phyloP scores from a whole-genome alignment of 2,888 invertebrate species.

The Noctua pronuba region DNA sequence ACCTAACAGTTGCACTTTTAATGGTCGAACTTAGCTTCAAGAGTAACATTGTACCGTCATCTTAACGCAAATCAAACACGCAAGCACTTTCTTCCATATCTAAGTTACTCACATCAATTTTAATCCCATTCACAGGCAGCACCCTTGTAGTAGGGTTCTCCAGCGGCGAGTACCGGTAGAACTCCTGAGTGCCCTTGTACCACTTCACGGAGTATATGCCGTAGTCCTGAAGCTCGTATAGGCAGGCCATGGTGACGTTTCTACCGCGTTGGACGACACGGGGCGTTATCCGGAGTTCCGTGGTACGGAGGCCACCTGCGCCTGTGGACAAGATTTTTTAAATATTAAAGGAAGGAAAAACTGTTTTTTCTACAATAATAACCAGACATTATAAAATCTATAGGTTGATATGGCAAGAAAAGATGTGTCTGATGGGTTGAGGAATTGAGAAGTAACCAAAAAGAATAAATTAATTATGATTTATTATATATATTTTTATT shows the following conservation, averaged over 20 bases:
- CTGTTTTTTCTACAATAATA: neutral
- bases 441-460: too few relatives aligned
- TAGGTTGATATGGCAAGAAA: neutral
- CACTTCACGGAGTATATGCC: conserved; percentile 96
- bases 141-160: conserved; percentile 93
- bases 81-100: neutral
- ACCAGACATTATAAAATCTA: neutral
- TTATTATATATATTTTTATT: too few relatives aligned
- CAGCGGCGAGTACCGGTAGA: conserved; percentile 95
- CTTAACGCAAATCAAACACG: neutral
- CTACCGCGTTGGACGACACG: conserved; percentile 93
- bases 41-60: neutral
- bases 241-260: conserved; percentile 93
- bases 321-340: conserved; percentile 81
- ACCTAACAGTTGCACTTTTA: neutral
- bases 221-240: conserved; percentile 94
- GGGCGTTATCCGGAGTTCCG: conserved; percentile 93
- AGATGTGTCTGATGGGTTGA: neutral
- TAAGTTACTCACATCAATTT: conserved; percentile 94
- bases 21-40: neutral
- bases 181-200: conserved; percentile 95
- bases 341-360: conserved; percentile 1
- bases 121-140: conserved; percentile 93
- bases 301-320: conserved; percentile 93
- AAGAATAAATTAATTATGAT: too few relatives aligned